Evolutionary conservation across 2,888 invertebrate genomes (phyloP).

Genomic region (Cotesia congregata): DNA sequence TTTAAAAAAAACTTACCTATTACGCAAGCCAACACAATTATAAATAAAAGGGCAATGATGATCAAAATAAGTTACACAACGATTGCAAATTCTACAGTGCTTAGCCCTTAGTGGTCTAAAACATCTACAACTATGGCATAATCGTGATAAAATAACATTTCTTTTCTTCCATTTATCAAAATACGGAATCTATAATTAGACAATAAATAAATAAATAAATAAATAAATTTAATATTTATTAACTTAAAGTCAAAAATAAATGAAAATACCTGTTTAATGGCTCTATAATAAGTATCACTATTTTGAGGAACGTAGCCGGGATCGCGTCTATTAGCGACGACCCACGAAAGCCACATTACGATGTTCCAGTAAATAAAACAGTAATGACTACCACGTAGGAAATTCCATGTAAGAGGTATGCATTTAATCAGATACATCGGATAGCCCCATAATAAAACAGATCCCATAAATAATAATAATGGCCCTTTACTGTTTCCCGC

Average conservation of each 20-base stretch:
- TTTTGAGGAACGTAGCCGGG: slow-evolving; percentile 92
- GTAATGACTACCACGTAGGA: slow-evolving; percentile 87
- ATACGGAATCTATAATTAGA: slow-evolving; percentile 78
- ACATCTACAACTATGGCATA: slow-evolving; percentile 93
- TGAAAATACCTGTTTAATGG: slow-evolving; percentile 80
- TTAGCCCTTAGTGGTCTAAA: slow-evolving; percentile 89
- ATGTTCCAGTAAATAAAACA: slow-evolving; percentile 92
- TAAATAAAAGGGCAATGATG: slow-evolving; percentile 97
- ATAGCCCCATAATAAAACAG: slow-evolving; percentile 91
- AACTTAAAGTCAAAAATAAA: not conserved
- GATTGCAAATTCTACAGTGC: slow-evolving; percentile 92
- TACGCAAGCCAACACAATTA: slow-evolving; percentile 92
- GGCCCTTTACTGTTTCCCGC: slow-evolving; percentile 93
- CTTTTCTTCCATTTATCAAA: slow-evolving; percentile 94
- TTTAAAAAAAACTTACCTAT: slow-evolving; percentile 73
- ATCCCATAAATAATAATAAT: slow-evolving; percentile 85
- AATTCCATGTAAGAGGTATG: slow-evolving; percentile 92
- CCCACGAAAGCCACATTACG: slow-evolving; percentile 94
- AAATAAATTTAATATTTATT: not conserved
- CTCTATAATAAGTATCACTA: slow-evolving; percentile 90
- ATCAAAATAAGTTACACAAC: slow-evolving; percentile 91
- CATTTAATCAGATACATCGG: slow-evolving; percentile 94
- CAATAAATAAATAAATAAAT: not conserved
- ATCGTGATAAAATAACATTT: slow-evolving; percentile 82
- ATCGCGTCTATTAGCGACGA: slow-evolving; percentile 89